phyloP scores from a whole-genome alignment of 2,797 vertebrate genomes.

The Anguilla anguilla region DNA sequence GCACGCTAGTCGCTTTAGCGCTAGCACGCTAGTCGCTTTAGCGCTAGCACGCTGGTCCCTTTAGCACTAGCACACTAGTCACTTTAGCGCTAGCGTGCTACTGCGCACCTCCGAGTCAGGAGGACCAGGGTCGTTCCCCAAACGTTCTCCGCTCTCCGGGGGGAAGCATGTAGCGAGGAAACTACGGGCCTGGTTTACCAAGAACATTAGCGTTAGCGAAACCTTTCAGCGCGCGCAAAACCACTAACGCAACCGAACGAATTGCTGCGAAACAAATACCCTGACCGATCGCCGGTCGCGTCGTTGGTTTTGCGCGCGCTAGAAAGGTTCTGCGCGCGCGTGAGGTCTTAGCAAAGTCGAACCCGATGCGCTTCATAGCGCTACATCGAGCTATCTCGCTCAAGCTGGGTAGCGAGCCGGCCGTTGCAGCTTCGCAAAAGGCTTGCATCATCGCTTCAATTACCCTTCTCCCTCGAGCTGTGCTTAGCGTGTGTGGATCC shows the following conservation, averaged over 20 bases:
- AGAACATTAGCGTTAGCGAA: no score
- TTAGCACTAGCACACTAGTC: no score
- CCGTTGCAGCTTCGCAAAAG: background rate
- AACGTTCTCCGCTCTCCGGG: background rate
- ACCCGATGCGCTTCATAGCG: background rate
- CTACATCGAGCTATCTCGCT: background rate
- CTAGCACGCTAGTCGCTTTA: background rate
- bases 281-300: no score
- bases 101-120: background rate
- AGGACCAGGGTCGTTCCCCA: background rate
- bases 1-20: no score
- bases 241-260: no score
- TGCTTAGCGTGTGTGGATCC: background rate
- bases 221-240: no score
- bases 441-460: background rate
- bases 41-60: no score
- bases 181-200: background rate
- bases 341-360: background rate
- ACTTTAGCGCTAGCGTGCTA: background rate
- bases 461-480: background rate
- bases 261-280: no score
- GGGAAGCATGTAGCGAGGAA: background rate
- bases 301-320: no score
- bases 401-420: background rate
- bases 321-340: no score